Evolutionary conservation across 1,140 invertebrate genomes (phyloP).

Genomic region (Amyelois transitella): DNA sequence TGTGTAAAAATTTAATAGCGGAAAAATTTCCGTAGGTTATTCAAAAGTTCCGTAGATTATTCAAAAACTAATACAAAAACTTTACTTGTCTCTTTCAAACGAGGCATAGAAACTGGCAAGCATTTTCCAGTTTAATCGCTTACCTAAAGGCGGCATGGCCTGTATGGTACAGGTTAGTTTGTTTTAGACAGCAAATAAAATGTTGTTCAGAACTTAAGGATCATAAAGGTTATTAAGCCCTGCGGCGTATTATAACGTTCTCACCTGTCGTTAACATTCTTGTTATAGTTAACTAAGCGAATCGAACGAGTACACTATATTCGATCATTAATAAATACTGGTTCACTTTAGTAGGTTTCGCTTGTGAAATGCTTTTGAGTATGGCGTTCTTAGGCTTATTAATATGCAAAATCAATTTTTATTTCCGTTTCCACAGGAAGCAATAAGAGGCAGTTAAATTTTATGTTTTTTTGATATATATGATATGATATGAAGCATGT

Average conservation of each 20-base stretch:
- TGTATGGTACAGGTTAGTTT: background rate
- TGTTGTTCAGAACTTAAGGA: background rate
- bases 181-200: background rate
- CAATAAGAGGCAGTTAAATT: background rate
- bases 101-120: background rate
- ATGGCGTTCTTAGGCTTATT: too few relatives aligned
- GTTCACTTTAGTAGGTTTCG: background rate
- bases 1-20: too few relatives aligned
- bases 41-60: too few relatives aligned
- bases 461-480: background rate
- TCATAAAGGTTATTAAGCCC: background rate
- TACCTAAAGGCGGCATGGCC: background rate
- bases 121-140: background rate
- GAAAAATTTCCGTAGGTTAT: too few relatives aligned
- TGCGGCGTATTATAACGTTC: background rate
- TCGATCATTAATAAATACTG: background rate
- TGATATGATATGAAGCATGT: background rate
- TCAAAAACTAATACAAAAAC: too few relatives aligned
- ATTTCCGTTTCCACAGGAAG: too few relatives aligned
- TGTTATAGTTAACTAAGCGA: background rate
- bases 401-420: too few relatives aligned
- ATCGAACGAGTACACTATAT: background rate
- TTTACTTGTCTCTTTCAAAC: background rate
- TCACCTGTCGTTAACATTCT: background rate
- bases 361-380: too few relatives aligned